Conservation (phyloP, 2,797 vertebrate species). For the Eidolon dupreanum region DNA sequence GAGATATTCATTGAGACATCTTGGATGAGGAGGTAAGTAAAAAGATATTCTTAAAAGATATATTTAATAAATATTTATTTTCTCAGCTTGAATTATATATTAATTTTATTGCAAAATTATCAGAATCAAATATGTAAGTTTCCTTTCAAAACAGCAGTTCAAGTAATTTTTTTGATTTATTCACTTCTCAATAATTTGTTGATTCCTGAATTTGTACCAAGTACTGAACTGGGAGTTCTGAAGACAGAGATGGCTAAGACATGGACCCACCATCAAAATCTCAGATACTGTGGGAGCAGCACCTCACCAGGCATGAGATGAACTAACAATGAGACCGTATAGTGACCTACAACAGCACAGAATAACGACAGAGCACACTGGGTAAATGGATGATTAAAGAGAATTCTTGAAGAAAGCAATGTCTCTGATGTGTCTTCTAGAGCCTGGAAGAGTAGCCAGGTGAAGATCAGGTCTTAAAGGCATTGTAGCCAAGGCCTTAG, state of each 20-base stretch:
- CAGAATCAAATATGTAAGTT: not conserved
- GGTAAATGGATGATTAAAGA: not conserved
- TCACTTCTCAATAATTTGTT: not conserved
- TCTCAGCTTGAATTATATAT: not conserved
- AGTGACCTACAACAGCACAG: not conserved
- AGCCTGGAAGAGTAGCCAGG: not conserved
- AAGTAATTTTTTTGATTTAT: not conserved
- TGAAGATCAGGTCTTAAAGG: not conserved
- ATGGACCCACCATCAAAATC: not conserved
- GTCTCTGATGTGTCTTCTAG: not conserved
- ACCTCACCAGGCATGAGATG: accelerated
- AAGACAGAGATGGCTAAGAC: not conserved
- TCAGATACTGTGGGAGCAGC: not conserved
- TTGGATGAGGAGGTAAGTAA: not conserved
- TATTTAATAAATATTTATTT: not conserved
- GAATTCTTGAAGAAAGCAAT: not conserved
- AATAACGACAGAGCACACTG: not conserved
- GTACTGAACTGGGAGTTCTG: not conserved
- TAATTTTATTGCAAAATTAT: not conserved
- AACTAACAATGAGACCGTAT: accelerated
- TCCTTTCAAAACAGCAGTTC: not conserved
- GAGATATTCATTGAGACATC: not conserved
- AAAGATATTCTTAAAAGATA: not conserved
- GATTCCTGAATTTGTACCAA: not conserved
- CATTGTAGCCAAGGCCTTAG: not conserved